Conservation (phyloP, 2,113 vertebrate species). For the Balaeniceps rex region DNA sequence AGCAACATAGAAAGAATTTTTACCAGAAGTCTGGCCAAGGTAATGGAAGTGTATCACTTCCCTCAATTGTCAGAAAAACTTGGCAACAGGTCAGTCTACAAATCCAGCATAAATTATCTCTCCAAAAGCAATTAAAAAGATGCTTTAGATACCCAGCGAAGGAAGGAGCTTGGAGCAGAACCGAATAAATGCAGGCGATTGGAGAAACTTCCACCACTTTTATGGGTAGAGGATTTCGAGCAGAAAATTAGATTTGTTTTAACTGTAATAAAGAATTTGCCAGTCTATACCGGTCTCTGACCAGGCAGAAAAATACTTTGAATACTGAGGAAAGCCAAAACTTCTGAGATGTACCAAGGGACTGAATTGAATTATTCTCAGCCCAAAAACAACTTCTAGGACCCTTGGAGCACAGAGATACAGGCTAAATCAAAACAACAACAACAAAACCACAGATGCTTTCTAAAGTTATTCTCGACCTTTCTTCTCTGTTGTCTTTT, state of each 20-base stretch:
- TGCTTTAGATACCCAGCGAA: not conserved
- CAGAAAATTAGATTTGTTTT: constrained; percentile 14
- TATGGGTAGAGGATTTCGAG: not conserved
- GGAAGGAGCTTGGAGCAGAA: not conserved
- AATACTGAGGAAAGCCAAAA: not conserved
- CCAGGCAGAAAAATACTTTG: not conserved
- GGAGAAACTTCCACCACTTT: not conserved
- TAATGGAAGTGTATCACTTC: constrained; percentile 56
- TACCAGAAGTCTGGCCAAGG: not conserved
- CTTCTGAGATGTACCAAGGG: not conserved
- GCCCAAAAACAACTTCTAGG: not conserved
- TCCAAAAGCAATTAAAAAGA: constrained; percentile 8
- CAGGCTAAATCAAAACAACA: not conserved
- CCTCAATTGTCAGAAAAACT: constrained; percentile 33
- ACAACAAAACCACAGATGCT: not conserved
- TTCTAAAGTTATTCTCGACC: not conserved
- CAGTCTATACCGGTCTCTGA: not conserved
- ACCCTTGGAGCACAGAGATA: not conserved
- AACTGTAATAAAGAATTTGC: not conserved
- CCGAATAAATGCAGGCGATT: not conserved
- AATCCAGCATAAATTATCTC: not conserved
- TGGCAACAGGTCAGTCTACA: not conserved
- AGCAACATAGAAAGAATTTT: not conserved
- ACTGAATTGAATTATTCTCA: not conserved
- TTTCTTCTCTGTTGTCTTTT: not conserved